Conservation (phyloP, 2,113 vertebrate species). For the Actenoides hombroni region DNA sequence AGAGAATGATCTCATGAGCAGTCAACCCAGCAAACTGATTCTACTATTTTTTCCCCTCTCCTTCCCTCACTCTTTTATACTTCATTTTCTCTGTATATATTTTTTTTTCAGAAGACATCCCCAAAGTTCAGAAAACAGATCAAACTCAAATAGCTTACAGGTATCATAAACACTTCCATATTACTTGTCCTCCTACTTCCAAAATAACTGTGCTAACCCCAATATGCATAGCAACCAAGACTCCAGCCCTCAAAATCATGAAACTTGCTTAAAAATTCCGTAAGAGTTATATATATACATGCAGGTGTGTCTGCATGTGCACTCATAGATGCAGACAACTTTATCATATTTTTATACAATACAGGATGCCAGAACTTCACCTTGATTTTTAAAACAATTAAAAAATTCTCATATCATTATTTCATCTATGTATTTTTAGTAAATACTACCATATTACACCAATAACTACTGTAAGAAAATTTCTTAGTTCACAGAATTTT, state of each 20-base stretch:
- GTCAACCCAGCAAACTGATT: neutral
- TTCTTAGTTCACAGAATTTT: neutral
- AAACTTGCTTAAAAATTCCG: neutral
- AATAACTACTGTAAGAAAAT: neutral
- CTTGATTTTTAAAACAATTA: neutral
- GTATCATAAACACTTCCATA: neutral
- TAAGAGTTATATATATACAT: neutral
- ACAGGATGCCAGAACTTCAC: neutral
- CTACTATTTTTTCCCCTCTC: neutral
- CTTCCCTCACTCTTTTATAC: neutral
- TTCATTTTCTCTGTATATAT: neutral
- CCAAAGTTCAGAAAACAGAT: neutral
- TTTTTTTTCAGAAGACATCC: neutral
- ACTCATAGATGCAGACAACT: neutral
- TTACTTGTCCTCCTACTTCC: neutral
- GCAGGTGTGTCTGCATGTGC: fast-evolving
- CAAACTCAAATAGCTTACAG: neutral
- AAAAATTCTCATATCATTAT: neutral
- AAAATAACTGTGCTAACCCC: neutral
- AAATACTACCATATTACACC: neutral
- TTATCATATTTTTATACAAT: neutral
- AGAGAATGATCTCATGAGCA: neutral
- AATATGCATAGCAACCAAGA: neutral
- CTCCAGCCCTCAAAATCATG: neutral
- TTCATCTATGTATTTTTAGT: neutral